Percentiles rank a stretch among this genome's conserved stretches.
phyloP scores from a whole-genome alignment of 2,113 vertebrate genomes.

The Antechinus stuartii region DNA sequence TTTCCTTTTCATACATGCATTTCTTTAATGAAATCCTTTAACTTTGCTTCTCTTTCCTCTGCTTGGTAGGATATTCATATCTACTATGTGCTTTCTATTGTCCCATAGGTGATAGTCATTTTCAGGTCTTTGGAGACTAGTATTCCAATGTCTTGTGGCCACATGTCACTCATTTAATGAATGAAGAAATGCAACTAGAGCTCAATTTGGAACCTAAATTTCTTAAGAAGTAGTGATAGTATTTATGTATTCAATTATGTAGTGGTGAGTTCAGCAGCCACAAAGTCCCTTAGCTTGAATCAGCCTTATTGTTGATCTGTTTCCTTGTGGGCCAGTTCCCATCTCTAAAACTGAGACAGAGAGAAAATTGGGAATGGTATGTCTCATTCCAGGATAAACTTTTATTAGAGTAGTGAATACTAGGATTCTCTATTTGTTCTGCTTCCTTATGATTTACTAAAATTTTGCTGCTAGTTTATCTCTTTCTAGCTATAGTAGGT shows the following conservation, averaged over 20 bases:
- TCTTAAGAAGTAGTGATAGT: not conserved
- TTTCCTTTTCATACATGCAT: not conserved
- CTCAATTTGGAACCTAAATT: not conserved
- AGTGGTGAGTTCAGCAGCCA: constrained; percentile 9
- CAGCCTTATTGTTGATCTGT: constrained; percentile 16
- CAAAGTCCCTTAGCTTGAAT: not conserved
- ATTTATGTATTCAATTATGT: not conserved
- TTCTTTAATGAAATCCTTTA: not conserved
- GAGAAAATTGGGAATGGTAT: not conserved
- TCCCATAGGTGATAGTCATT: not conserved
- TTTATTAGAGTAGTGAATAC: not conserved
- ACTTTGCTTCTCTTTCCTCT: not conserved
- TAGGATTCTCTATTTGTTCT: not conserved
- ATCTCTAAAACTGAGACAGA: not conserved
- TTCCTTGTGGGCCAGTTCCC: not conserved
- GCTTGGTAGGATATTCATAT: not conserved
- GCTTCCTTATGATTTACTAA: not conserved
- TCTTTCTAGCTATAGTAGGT: not conserved
- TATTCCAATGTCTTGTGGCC: not conserved
- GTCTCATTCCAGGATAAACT: not conserved
- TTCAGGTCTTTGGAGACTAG: not conserved
- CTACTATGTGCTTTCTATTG: not conserved
- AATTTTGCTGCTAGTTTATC: not conserved
- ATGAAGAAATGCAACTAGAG: not conserved
- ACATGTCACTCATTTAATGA: not conserved